phyloP scores from a whole-genome alignment of 2,797 vertebrate species.

The Chaenodraco wilsoni region DNA sequence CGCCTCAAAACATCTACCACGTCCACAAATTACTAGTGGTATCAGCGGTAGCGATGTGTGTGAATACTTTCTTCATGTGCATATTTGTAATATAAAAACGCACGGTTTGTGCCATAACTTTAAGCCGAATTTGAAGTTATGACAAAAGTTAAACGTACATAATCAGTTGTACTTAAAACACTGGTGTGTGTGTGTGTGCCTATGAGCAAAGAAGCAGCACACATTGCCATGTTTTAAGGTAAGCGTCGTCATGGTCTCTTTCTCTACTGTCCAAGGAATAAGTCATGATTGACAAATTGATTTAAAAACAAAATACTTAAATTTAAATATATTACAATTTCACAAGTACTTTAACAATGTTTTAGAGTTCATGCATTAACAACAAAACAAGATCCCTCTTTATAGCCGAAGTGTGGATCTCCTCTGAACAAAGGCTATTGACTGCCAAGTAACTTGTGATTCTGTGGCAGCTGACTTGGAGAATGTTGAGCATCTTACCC shows the following conservation, averaged over 20 bases:
- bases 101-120: accelerated
- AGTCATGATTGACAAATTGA: neutral
- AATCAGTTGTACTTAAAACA: accelerated
- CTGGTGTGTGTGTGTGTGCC: accelerated
- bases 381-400: constrained; percentile 11
- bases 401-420: neutral
- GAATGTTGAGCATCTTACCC: constrained; percentile 39
- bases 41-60: accelerated
- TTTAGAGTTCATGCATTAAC: neutral
- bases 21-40: neutral
- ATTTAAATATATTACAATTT: neutral
- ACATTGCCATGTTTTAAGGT: neutral
- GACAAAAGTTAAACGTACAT: neutral
- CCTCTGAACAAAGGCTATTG: constrained; percentile 43
- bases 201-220: neutral
- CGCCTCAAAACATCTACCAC: neutral
- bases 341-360: too few species aligned
- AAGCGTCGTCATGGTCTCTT: neutral
- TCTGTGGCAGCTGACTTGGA: constrained; percentile 58
- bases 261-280: too few species aligned
- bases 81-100: neutral
- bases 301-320: neutral
- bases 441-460: constrained; percentile 55
- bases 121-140: neutral
- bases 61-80: neutral